These are phyloP conservation scores for Microtus richardsoni DNA, from an alignment of 2,113 vertebrate species.

Conservation along the genomic window DNA sequence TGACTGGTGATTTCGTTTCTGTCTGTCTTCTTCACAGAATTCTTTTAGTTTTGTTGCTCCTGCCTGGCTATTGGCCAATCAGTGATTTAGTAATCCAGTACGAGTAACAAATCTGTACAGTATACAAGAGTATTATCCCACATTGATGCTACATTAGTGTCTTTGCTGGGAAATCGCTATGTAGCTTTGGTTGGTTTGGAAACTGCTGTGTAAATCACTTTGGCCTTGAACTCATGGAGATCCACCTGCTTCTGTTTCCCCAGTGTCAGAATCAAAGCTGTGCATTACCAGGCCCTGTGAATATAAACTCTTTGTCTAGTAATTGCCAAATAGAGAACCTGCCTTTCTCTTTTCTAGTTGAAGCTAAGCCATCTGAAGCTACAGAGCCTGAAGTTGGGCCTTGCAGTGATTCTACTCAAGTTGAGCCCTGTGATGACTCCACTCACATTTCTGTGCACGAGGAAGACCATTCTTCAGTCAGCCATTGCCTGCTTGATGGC, in stretches of 20 bases:
- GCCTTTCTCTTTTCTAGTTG: conserved; percentile 78
- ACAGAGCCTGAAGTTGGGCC: conserved; percentile 64
- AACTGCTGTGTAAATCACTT: background rate
- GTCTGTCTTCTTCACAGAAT: too few relatives aligned
- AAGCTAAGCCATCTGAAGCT: conserved; percentile 65
- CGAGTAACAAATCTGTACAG: too few relatives aligned
- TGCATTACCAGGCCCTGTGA: background rate
- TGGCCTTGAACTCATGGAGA: background rate
- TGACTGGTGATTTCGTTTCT: too few relatives aligned
- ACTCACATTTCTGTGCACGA: conserved; percentile 75
- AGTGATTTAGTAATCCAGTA: too few relatives aligned
- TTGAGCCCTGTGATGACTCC: conserved; percentile 63
- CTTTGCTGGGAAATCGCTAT: background rate
- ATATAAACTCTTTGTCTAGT: conserved; percentile 21
- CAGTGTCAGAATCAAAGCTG: background rate
- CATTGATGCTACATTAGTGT: background rate
- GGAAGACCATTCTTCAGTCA: conserved; percentile 67
- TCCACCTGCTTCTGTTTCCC: background rate
- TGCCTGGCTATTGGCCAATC: too few relatives aligned
- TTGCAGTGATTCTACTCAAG: conserved; percentile 55
- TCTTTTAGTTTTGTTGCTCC: too few relatives aligned
- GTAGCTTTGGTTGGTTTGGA: background rate
- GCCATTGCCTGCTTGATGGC: conserved; percentile 73
- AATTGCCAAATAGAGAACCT: conserved; percentile 27
- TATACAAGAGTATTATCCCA: too few relatives aligned